phyloP scores from a whole-genome alignment of 2,113 vertebrate genomes.

The Microcebus tavaratra region DNA sequence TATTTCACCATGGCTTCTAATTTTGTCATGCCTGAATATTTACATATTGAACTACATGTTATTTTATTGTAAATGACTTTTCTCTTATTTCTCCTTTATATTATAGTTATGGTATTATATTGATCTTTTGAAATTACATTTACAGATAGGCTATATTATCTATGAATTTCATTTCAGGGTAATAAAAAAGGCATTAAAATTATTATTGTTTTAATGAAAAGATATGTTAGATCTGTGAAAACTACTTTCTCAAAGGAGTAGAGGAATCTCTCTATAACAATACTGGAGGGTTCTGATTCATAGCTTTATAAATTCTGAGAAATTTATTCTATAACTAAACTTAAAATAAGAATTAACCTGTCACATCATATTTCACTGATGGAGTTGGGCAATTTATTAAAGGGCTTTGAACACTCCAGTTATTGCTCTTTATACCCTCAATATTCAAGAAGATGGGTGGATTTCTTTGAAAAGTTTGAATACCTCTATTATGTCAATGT shows the following conservation, averaged over 20 bases:
- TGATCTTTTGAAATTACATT: constrained; percentile 52
- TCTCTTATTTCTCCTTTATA: background rate
- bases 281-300: background rate
- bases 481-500: background rate
- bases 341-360: background rate
- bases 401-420: background rate
- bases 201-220: constrained; percentile 55
- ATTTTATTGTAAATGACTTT: constrained; percentile 41
- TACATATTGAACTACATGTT: background rate
- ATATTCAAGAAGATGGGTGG: background rate
- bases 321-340: background rate
- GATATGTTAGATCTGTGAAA: constrained; percentile 4
- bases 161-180: constrained; percentile 46
- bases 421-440: background rate
- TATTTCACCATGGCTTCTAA: background rate
- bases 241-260: background rate
- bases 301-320: background rate
- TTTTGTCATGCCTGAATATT: background rate
- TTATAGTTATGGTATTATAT: background rate
- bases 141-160: constrained; percentile 30
- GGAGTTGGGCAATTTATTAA: background rate
- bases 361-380: background rate
- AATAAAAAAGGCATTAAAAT: constrained; percentile 54
- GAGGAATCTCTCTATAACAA: background rate
- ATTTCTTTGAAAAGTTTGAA: background rate